Evolutionary conservation across 92 coral and sea anemone species (phyloP).

Genomic region (Diadumene lineata): DNA sequence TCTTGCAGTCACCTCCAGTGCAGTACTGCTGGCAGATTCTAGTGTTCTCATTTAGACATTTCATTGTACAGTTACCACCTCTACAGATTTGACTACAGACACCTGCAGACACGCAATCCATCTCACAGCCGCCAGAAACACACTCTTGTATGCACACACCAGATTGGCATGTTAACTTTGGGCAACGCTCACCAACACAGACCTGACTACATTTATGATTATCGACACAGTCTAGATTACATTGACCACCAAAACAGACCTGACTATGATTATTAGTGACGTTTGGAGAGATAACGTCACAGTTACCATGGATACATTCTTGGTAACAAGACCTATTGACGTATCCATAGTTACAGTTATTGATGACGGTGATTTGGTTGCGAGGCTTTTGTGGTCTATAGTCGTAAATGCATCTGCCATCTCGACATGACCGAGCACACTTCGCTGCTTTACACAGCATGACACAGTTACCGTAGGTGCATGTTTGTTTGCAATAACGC

Average conservation of each 20-base stretch:
- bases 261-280: constrained; percentile 50
- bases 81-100: constrained; percentile 77
- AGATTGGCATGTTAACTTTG: constrained; percentile 67
- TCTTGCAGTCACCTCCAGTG: constrained; percentile 70
- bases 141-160: constrained; percentile 81
- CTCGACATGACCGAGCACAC: constrained; percentile 63
- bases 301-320: constrained; percentile 64
- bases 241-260: constrained; percentile 75
- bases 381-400: constrained; percentile 7
- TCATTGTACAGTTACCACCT: constrained; percentile 72
- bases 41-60: constrained; percentile 55
- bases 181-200: constrained; percentile 72
- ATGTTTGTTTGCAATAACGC: constrained; percentile 66
- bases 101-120: constrained; percentile 73
- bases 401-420: constrained; percentile 46
- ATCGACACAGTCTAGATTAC: constrained; percentile 66
- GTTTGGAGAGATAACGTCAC: constrained; percentile 49
- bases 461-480: constrained; percentile 62
- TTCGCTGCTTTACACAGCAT: constrained; percentile 72
- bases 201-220: constrained; percentile 71
- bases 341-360: constrained; percentile 53
- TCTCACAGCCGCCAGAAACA: constrained; percentile 74
- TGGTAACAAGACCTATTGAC: constrained; percentile 61
- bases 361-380: constrained; percentile 17
- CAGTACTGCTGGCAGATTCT: constrained; percentile 72